Conservation (phyloP, 2,113 vertebrate species). For the Gila orcuttii region DNA sequence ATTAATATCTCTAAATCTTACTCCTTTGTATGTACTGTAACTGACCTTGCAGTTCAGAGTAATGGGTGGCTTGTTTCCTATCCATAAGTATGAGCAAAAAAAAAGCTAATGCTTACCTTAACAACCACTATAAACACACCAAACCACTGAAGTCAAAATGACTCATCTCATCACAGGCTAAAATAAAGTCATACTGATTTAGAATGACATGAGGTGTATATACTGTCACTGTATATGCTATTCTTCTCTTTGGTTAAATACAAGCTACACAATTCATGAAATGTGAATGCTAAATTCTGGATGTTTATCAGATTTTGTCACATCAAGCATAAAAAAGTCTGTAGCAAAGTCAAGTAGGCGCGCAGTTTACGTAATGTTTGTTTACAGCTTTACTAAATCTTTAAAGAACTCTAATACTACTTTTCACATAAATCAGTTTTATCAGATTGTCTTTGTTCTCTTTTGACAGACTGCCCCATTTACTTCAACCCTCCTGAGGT, state of each 20-base stretch:
- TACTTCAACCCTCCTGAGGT: conserved; percentile 42
- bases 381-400: not conserved
- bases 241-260: not conserved
- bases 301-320: not conserved
- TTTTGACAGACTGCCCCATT: not conserved
- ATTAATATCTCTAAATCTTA: no score
- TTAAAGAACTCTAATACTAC: not conserved
- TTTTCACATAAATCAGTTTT: not conserved
- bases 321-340: not conserved
- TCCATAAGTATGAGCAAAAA: not conserved
- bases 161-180: not conserved
- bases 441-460: not conserved
- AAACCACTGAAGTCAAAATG: not conserved
- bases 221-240: no score
- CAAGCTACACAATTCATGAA: not conserved
- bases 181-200: no score
- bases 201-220: no score
- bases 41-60: not conserved
- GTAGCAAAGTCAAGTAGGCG: not conserved
- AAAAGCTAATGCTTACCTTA: not conserved
- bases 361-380: not conserved
- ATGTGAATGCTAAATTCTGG: not conserved
- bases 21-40: no score
- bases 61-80: not conserved
- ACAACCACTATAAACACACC: not conserved